Base-by-base conservation (phyloP, 2,888 invertebrate species). In the Nephrotoma appendiculata region DNA sequence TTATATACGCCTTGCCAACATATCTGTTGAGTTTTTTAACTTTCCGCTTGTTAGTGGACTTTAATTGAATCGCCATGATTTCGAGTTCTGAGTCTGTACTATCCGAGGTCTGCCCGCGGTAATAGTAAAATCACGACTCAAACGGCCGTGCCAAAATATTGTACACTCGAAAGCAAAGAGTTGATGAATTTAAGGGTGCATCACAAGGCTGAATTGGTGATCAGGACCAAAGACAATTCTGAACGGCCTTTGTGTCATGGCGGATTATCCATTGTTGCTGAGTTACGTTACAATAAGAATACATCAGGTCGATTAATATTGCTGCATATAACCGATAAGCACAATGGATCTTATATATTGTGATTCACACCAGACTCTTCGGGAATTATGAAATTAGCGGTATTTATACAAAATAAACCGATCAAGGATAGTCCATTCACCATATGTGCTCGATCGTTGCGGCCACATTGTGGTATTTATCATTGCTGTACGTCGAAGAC, bases 401-500 rank as follows among this genome's bases (percentile, higher is more conserved):
- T 95, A 86, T 93, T 92, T 5, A 92, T 95, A 2, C 93, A 94
- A 88, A 94, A 94, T 86, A 94, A 93, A 87, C 94, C 94, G 31
- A 94, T 96, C 19, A 94, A 95, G 92, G 95, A 94, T 86, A 95
- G 95, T 90, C 96, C 96, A 6, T 95, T 94, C 90, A 92, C 93
- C 1, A 93, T 95, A 86, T 92, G 93, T 42, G 95, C 94, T 0
- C 93, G 95, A n/a, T 93, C 93, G 5, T 91, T 94, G 57, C 92
- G 93, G 86, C 93, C 94, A 0, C 96, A 96, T 90, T 92, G 92
- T 86, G 96, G 96, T 0, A 93, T 94, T 88, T 96, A 93, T 92
- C 96, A 96, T 91, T 96, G 96, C 89, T 96, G 96, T 90, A 93
- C 95, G 42, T 94, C 93, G 88, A 94, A 95, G 88, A 94, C 93